These are phyloP conservation scores for Oncorhynchus clarkii DNA, from an alignment of 2,113 vertebrate species.

Conservation along the genomic window DNA sequence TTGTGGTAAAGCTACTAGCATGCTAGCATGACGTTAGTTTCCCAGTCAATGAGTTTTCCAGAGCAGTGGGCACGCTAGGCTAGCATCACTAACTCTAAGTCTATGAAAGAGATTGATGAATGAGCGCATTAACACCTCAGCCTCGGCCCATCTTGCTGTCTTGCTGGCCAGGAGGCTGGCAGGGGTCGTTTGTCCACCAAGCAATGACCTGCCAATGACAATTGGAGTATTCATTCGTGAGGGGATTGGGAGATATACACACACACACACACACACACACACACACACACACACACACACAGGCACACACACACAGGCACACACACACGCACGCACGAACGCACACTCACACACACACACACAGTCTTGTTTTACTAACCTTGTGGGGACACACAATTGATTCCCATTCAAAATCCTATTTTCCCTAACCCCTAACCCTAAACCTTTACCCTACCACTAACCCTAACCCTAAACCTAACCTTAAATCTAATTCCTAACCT, in stretches of 20 bases:
- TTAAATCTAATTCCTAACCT: too few species aligned
- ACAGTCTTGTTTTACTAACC: too few species aligned
- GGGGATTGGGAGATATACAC: constrained; percentile 13
- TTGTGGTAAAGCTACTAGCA: constrained; percentile 47
- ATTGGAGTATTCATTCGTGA: constrained; percentile 58
- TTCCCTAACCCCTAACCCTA: too few species aligned
- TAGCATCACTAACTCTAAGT: constrained; percentile 43
- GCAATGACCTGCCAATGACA: constrained; percentile 48
- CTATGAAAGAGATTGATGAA: constrained; percentile 44
- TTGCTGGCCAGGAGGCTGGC: constrained; percentile 25
- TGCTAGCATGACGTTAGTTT: constrained; percentile 44
- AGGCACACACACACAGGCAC: too few species aligned
- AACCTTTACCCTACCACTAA: too few species aligned
- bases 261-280: too few species aligned
- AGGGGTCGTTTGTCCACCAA: constrained; percentile 45
- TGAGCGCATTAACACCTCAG: constrained; percentile 59
- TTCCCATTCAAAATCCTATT: too few species aligned
- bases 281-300: too few species aligned
- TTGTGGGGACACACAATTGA: too few species aligned
- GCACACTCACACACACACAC: too few species aligned
- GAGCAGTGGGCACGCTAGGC: constrained; percentile 53
- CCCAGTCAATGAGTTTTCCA: constrained; percentile 15
- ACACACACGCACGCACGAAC: too few species aligned
- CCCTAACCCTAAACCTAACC: too few species aligned
- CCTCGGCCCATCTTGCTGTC: neutral